Conservation (phyloP, 1,140 invertebrate genomes). For the Pissodes strobi region DNA sequence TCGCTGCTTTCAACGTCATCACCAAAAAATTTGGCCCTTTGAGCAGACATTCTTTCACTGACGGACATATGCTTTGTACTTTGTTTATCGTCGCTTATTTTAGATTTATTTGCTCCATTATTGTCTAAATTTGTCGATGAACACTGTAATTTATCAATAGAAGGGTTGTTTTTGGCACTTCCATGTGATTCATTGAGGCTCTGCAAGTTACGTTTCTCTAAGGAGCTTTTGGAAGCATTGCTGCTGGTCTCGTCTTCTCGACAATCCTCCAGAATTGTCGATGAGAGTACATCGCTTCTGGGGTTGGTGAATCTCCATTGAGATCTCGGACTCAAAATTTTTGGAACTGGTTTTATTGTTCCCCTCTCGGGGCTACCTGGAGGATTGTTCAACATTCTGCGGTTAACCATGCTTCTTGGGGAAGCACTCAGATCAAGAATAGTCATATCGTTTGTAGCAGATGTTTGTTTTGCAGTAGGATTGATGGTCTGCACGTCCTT, state of each 20-base stretch:
- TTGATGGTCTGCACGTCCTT: slow-evolving; percentile 2
- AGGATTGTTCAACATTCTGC: slow-evolving; percentile 62
- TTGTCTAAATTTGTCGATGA: slow-evolving; percentile 1
- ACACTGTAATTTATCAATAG: slow-evolving; percentile 18
- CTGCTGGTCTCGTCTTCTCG: slow-evolving; percentile 70
- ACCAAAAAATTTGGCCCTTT: slow-evolving; percentile 61
- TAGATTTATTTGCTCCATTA: background rate
- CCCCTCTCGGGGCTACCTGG: slow-evolving; percentile 58
- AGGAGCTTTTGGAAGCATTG: slow-evolving; percentile 25
- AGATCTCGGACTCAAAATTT: slow-evolving; percentile 72
- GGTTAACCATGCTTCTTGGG: slow-evolving; percentile 67
- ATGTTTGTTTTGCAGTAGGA: slow-evolving; percentile 29
- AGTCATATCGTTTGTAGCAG: slow-evolving; percentile 58
- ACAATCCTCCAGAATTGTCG: slow-evolving; percentile 81
- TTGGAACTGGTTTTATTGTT: slow-evolving; percentile 62
- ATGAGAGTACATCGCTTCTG: slow-evolving; percentile 79
- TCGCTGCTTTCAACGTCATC: slow-evolving; percentile 36
- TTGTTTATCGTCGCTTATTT: slow-evolving; percentile 5
- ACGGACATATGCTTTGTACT: slow-evolving; percentile 54
- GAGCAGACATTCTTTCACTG: slow-evolving; percentile 60
- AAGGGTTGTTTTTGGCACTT: slow-evolving; percentile 28
- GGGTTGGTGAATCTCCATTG: slow-evolving; percentile 74
- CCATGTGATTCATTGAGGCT: slow-evolving; percentile 1
- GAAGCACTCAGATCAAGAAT: slow-evolving; percentile 69
- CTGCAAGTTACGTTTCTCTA: slow-evolving; percentile 24